Percentiles rank a stretch among this genome's conserved stretches.
phyloP scores from a whole-genome alignment of 2,113 vertebrate species.

The Otocyon megalotis region DNA sequence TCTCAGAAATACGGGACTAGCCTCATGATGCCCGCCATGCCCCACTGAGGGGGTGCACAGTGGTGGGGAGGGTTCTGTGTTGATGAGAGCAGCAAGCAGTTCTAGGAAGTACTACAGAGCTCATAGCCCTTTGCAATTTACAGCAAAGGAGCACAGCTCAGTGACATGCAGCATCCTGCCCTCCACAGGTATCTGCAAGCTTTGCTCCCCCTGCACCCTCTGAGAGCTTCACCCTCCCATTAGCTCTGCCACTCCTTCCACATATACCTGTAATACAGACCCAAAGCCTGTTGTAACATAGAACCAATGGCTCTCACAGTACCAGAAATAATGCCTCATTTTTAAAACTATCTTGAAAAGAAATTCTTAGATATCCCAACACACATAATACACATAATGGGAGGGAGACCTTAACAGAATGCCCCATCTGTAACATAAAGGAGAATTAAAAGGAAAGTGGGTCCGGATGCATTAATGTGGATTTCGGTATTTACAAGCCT shows the following conservation, averaged over 20 bases:
- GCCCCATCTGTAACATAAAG: neutral
- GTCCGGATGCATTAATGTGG: neutral
- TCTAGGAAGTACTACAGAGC: neutral
- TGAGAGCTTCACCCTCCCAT: neutral
- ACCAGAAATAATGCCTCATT: neutral
- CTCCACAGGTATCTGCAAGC: neutral
- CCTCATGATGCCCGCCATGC: neutral
- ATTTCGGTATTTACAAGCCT: neutral
- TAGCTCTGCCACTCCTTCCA: neutral
- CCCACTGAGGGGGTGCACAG: neutral
- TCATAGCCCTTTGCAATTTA: neutral
- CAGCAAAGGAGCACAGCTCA: neutral
- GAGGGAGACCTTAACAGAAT: neutral
- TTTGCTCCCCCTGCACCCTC: neutral
- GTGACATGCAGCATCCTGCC: neutral
- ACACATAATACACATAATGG: neutral
- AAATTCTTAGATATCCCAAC: neutral
- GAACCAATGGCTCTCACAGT: neutral
- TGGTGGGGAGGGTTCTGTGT: neutral
- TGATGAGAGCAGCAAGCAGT: neutral
- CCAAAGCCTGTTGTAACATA: neutral
- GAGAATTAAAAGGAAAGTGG: neutral
- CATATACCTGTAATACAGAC: neutral
- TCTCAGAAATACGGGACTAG: neutral
- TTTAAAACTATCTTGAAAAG: neutral